Base-by-base conservation (phyloP, 2,113 vertebrate species). In the Pterophyllum scalare region DNA sequence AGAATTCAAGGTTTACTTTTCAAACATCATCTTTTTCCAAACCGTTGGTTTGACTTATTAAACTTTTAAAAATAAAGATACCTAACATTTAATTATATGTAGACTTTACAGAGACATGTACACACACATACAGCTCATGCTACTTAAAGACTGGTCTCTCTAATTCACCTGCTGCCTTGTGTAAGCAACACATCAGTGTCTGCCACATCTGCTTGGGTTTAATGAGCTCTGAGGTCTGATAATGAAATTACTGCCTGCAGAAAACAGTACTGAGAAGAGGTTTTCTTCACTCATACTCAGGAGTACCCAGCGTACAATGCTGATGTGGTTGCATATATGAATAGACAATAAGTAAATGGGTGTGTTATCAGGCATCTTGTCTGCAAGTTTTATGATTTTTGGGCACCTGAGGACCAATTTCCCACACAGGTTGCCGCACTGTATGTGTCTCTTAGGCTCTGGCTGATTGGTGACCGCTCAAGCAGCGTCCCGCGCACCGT, bases 171-270 rank as follows among this genome's bases (percentile, higher is more conserved):
- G 81, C 87, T 79, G 79, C 59, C 80, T 86, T 58, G 65, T 60
- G 78, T 65, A 79, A 83, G 88, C 85, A 84, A 75, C 86, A 85
- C 64, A 81, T 88, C 83, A 87, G 87, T 87, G 78, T 80, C 81
- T 91, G 89, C 83, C 89, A 93, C 93, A 92, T 90, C 81, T 93
- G 89, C 88, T 91, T 19, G 31, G 59, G 65, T 76, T 77, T 93
- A 93, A 93, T 93, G 90, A 93, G 91, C 75, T 78, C 84, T 77
- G 91, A 92, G 80, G 89, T 80, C 65, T 88, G 88, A 90, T 92
- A 91, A 93, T 90, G 87, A 91, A 77, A 93, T 91, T 89, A 90
- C 24, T 59, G 87, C 75, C 70, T 86, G 86, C 80, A 85, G 85
- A 85, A 76, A 74, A 70, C 60, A 61, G 79, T 72, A 26, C 31